Percentiles rank a stretch among this genome's conserved stretches.
These are phyloP conservation scores for Stenopsyche tienmushanensis DNA, from an alignment of 1,140 invertebrate species.

Conservation along the genomic window DNA sequence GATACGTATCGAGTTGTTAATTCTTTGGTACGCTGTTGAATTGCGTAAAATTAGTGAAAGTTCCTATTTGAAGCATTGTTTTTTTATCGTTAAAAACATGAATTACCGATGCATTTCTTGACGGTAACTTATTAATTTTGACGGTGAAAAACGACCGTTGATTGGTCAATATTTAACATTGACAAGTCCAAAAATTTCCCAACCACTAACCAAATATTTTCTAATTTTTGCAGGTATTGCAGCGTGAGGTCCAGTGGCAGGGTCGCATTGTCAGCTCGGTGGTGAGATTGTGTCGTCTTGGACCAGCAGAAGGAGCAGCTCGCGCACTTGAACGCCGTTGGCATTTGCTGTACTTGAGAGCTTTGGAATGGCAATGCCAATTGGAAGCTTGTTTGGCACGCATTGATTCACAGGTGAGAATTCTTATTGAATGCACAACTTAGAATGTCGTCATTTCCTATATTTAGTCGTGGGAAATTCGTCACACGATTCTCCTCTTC, in stretches of 20 bases:
- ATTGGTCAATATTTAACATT: background rate
- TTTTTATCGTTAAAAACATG: too few relatives aligned
- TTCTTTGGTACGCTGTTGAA: too few relatives aligned
- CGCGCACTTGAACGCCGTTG: conserved; percentile 76
- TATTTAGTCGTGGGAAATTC: too few relatives aligned
- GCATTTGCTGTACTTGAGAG: conserved; percentile 83
- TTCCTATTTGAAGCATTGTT: too few relatives aligned
- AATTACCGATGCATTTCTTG: too few relatives aligned
- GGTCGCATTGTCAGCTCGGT: conserved; percentile 78
- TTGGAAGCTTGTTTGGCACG: conserved; percentile 53
- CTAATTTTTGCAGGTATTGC: conserved; percentile 66
- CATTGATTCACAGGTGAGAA: conserved; percentile 51
- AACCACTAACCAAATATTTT: background rate
- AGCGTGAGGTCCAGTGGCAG: conserved; percentile 81
- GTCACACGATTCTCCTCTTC: too few relatives aligned
- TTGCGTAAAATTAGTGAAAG: too few relatives aligned
- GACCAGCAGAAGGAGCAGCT: conserved; percentile 50
- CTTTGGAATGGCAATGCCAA: conserved; percentile 84
- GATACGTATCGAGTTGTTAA: too few relatives aligned
- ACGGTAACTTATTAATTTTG: too few relatives aligned
- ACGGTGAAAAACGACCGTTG: too few relatives aligned
- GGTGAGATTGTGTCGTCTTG: conserved; percentile 62
- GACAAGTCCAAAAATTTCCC: background rate
- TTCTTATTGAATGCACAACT: background rate
- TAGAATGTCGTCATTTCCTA: background rate